Evolutionary conservation across 2,797 vertebrate genomes (phyloP).

Genomic region (Nothura maculosa): DNA sequence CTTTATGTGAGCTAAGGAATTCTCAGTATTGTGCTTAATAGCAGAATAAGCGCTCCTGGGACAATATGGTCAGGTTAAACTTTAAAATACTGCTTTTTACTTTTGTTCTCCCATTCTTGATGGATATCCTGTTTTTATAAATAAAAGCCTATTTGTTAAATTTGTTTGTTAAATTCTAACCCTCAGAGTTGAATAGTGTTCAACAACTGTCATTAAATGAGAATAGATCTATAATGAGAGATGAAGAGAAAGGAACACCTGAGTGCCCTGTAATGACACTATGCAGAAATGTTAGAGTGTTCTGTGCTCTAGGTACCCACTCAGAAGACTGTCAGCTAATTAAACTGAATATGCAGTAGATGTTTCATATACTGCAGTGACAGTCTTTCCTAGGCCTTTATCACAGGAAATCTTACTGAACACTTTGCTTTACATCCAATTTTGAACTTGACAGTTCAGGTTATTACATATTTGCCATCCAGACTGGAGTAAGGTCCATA

Average conservation of each 20-base stretch:
- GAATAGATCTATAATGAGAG: not conserved
- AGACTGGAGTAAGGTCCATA: not conserved
- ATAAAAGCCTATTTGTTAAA: not conserved
- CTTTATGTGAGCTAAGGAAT: not conserved
- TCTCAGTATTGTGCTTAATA: not conserved
- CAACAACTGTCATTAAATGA: not conserved
- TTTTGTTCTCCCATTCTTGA: not conserved
- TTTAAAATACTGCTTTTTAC: not conserved
- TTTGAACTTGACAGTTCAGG: not conserved
- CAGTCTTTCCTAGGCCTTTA: not conserved
- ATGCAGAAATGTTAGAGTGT: not conserved
- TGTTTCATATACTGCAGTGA: not conserved
- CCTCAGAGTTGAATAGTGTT: not conserved
- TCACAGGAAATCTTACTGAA: not conserved
- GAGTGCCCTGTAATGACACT: not conserved
- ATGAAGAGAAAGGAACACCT: not conserved
- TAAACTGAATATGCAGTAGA: not conserved
- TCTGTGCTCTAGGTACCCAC: not conserved
- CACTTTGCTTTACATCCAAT: not conserved
- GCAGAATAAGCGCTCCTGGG: not conserved
- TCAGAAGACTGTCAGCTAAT: not conserved
- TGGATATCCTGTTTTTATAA: not conserved
- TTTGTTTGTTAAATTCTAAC: not conserved
- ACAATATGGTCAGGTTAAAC: not conserved
- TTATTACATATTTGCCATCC: not conserved